Evolutionary conservation across 2,888 invertebrate species (phyloP).

Genomic region (Stenurella melanura): DNA sequence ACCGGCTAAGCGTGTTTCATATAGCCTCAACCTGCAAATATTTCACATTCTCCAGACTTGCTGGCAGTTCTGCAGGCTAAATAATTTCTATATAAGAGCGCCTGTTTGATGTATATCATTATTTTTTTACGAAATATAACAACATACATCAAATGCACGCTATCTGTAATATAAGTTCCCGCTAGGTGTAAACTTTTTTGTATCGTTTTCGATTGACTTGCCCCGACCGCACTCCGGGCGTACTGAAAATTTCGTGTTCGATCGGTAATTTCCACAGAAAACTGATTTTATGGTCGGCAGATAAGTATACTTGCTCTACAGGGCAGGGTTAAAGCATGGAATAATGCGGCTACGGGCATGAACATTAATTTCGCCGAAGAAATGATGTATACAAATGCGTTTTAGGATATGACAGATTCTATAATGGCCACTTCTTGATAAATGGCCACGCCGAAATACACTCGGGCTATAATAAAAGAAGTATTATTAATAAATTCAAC

Average conservation of each 20-base stretch:
- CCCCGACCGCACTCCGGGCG: constrained; percentile 23
- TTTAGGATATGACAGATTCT: constrained; percentile 15
- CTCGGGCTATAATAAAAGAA: constrained; percentile 5
- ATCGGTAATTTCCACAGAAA: constrained; percentile 16
- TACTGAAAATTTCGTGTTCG: constrained; percentile 15
- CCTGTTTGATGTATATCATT: constrained; percentile 51
- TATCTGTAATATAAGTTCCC: constrained; percentile 24
- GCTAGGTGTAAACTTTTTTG: constrained; percentile 13
- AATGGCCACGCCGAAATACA: background rate
- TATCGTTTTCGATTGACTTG: constrained; percentile 13
- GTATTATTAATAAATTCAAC: background rate
- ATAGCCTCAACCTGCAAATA: constrained; percentile 41
- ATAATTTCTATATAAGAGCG: constrained; percentile 54
- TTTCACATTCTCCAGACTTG: constrained; percentile 56
- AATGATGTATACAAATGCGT: constrained; percentile 18
- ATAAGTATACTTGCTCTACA: constrained; percentile 7
- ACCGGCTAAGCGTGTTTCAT: constrained; percentile 29
- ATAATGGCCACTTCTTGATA: constrained; percentile 12
- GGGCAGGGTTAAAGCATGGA: constrained; percentile 17
- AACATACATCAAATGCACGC: constrained; percentile 44
- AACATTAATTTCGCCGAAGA: constrained; percentile 22
- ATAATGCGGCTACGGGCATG: constrained; percentile 12
- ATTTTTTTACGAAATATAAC: constrained; percentile 36
- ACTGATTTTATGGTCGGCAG: background rate
- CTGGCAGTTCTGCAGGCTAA: constrained; percentile 55